Evolutionary conservation across 1,140 invertebrate genomes (phyloP).

Genomic region (Penaeus chinensis): DNA sequence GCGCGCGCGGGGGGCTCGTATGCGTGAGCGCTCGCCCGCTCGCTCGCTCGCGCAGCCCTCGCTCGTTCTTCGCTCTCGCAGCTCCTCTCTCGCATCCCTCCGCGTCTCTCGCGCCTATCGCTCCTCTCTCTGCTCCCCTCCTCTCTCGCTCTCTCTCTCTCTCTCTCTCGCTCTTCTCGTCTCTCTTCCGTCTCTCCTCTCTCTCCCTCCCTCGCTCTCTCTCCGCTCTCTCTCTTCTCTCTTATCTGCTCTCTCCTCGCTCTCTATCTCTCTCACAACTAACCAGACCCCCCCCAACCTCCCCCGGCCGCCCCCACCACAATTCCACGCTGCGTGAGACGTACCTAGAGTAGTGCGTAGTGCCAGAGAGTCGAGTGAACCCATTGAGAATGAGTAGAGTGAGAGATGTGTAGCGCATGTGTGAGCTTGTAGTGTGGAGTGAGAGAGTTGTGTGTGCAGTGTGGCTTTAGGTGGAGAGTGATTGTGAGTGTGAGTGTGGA

Average conservation of each 20-base stretch:
- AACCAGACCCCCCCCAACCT: no score
- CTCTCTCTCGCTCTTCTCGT: conserved; percentile 22
- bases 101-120: neutral
- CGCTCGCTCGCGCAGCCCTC: neutral
- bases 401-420: no score
- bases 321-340: no score
- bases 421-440: no score
- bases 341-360: no score
- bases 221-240: neutral
- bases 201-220: conserved; percentile 7
- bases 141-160: conserved; percentile 31
- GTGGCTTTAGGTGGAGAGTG: no score
- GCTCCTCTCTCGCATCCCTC: conserved; percentile 7
- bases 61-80: neutral
- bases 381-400: no score
- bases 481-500: no score
- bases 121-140: conserved; percentile 3
- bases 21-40: conserved; percentile 5
- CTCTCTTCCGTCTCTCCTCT: conserved; percentile 5
- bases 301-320: no score
- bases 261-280: neutral
- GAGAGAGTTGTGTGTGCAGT: no score
- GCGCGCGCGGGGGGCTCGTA: no score
- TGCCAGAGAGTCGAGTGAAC: no score
- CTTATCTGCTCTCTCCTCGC: neutral